phyloP scores from a whole-genome alignment of 2,888 invertebrate species.

The Drosophila kanekoi region DNA sequence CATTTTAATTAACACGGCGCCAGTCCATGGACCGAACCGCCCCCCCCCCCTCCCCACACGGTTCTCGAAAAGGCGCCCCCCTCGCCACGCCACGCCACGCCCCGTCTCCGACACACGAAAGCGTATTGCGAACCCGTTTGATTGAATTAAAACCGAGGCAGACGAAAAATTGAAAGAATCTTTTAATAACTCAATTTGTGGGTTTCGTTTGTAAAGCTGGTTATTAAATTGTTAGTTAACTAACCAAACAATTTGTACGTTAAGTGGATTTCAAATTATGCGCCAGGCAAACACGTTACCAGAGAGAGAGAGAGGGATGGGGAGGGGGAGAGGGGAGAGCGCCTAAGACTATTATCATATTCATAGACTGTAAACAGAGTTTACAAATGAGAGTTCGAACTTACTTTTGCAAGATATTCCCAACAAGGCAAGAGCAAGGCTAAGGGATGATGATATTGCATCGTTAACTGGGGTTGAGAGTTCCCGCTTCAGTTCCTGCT shows the following conservation, averaged over 20 bases:
- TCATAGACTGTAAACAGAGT: constrained; percentile 4
- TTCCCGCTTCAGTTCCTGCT: constrained; percentile 5
- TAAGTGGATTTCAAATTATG: constrained; percentile 41
- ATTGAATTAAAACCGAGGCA: constrained; percentile 53
- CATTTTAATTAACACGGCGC: constrained; percentile 81
- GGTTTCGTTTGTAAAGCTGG: constrained; percentile 24
- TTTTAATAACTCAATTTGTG: constrained; percentile 75
- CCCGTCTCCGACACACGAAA: not conserved
- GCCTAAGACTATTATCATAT: not conserved
- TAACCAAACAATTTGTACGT: constrained; percentile 41
- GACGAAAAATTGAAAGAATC: constrained; percentile 73
- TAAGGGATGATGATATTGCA: constrained; percentile 27
- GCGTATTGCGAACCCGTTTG: constrained; percentile 63
- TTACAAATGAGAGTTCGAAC: not conserved
- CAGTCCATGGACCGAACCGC: constrained; percentile 54
- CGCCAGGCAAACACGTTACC: constrained; percentile 21
- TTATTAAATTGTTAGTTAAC: constrained; percentile 66
- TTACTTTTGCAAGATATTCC: not conserved
- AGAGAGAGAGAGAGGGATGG: not conserved
- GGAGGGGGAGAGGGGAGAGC: not conserved
- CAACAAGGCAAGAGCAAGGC: not conserved
- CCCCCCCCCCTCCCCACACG: constrained; percentile 1
- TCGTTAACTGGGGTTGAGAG: constrained; percentile 16
- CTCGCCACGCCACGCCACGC: too few relatives aligned
- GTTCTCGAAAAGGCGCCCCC: constrained; percentile 2